Conservation (phyloP, 2,888 invertebrate species). For the Elgonia sp. region DNA sequence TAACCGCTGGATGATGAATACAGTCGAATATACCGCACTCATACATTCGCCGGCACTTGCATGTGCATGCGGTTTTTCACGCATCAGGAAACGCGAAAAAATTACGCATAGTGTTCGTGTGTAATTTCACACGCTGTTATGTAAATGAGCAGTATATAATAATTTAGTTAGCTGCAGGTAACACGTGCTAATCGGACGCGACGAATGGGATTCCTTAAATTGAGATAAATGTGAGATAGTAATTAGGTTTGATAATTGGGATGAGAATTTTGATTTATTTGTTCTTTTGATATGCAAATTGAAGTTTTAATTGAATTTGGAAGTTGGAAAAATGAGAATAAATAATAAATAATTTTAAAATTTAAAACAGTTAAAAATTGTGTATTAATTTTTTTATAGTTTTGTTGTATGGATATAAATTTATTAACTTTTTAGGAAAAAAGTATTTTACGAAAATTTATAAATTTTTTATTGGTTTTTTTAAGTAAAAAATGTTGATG, state of each 20-base stretch:
- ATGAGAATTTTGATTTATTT: too few relatives aligned
- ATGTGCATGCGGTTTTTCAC: constrained; percentile 56
- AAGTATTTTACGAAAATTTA: too few relatives aligned
- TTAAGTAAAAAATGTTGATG: too few relatives aligned
- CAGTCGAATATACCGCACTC: constrained; percentile 28
- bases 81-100: constrained; percentile 70
- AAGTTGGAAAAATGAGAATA: too few relatives aligned
- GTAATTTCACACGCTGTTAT: constrained; percentile 71
- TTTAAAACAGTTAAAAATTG: too few relatives aligned
- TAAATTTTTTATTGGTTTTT: too few relatives aligned
- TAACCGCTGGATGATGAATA: constrained; percentile 48
- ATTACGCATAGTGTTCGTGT: constrained; percentile 55
- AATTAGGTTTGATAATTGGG: not conserved
- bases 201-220: constrained; percentile 26
- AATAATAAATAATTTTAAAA: too few relatives aligned
- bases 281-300: too few relatives aligned
- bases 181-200: constrained; percentile 23
- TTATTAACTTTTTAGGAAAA: too few relatives aligned
- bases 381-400: too few relatives aligned
- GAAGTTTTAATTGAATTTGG: too few relatives aligned
- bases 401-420: too few relatives aligned
- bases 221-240: constrained; percentile 25
- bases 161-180: constrained; percentile 28
- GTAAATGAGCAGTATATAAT: constrained; percentile 58
- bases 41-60: constrained; percentile 8